Evolutionary conservation across 2,797 vertebrate species (phyloP).

Genomic region (Xenentodon cancila): DNA sequence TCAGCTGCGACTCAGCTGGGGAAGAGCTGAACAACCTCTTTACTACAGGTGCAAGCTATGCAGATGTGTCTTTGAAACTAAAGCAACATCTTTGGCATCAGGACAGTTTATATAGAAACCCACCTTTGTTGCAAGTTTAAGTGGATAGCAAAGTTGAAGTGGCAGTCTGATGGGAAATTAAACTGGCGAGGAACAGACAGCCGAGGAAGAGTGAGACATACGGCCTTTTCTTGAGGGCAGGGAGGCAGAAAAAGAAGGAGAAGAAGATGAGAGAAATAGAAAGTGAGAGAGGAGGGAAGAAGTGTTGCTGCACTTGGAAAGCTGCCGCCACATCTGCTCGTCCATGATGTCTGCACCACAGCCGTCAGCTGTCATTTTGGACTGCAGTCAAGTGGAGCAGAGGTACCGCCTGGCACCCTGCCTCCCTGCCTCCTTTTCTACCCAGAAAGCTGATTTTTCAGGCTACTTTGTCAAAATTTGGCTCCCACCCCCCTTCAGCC

Average conservation of each 20-base stretch:
- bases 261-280: slow-evolving; percentile 32
- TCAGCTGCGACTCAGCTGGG: slow-evolving; percentile 82
- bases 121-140: slow-evolving; percentile 21
- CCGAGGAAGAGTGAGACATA: slow-evolving; percentile 10
- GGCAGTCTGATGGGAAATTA: neutral
- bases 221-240: slow-evolving; percentile 13
- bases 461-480: slow-evolving; percentile 28
- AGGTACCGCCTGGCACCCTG: slow-evolving; percentile 72
- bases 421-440: slow-evolving; percentile 52
- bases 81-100: slow-evolving; percentile 50
- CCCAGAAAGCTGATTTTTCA: slow-evolving; percentile 52
- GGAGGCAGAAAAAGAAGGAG: slow-evolving; percentile 16
- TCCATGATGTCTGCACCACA: slow-evolving; percentile 79
- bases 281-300: slow-evolving; percentile 62
- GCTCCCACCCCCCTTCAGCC: slow-evolving; percentile 7
- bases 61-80: slow-evolving; percentile 45
- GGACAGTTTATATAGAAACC: slow-evolving; percentile 31
- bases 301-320: slow-evolving; percentile 80
- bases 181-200: slow-evolving; percentile 6
- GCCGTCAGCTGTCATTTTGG: slow-evolving; percentile 87
- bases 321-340: slow-evolving; percentile 84
- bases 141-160: neutral
- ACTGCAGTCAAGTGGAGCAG: slow-evolving; percentile 84
- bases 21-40: slow-evolving; percentile 68
- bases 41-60: slow-evolving; percentile 76